Base-by-base conservation (phyloP, 1,140 invertebrate species). In the Batillaria attramentaria region DNA sequence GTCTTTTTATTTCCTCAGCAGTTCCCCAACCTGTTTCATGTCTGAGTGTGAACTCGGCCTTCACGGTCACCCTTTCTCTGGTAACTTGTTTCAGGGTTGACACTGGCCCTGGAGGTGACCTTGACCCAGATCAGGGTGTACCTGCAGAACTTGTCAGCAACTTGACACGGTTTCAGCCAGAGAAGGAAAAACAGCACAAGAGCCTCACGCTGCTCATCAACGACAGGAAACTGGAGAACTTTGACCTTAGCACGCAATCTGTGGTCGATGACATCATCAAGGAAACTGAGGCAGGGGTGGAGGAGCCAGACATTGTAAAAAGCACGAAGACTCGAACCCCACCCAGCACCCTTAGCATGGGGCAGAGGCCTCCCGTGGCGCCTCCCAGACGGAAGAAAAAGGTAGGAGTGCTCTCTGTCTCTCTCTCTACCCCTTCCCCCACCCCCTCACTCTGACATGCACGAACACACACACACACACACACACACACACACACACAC, bases 251-350 rank as follows among this genome's bases (percentile, higher is more conserved):
- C 31, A 76, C 82, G 2, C 80, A 85, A 42, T 66, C 74, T 33
- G 75, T 87, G 54, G 84, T 86, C 16, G 85, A 87, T 70, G 79
- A 83, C 68, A 79, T 87, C 60, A 79, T 87, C 46, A 79, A 86
- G 41, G 85, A 87, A 33, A 86, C 78, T 50, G 81, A 84, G 72
- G 77, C 82, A 24, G 80, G 37, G 62, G 74, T 69, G 41, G 78
- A 89, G 90, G 96, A 98, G 90, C 97, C 97, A 37, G 97, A 98
- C 92, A 95, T 98, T 83, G 96, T 98, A 79, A 95, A 96, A 69
- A 98, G 97, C 91, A 97, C 97, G 76, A 98, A 98, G 92, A 93
- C 93, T 24, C 75, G 80, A 74, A 87, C 87, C 37, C 85, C 85
- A 35, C 86, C 85, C 39, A 81, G 79, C 82, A 87, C 86, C 68